Evolutionary conservation across 1,140 invertebrate genomes (phyloP).

Genomic region (Drosophila bipectinata): DNA sequence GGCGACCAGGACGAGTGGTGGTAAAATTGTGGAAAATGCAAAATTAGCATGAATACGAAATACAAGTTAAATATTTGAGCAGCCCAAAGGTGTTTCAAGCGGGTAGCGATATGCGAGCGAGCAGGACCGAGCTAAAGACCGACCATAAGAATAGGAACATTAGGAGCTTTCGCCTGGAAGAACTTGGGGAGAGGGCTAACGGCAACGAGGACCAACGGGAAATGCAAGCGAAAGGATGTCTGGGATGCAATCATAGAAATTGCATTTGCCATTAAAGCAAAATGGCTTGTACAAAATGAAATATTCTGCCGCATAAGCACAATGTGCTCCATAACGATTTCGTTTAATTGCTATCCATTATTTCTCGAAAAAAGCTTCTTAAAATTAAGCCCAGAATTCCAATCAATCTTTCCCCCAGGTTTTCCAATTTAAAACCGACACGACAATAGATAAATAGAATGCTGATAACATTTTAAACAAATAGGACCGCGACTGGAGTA

Average conservation of each 20-base stretch:
- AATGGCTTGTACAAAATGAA: conserved; percentile 40
- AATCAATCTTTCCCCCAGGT: not conserved
- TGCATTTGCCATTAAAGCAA: conserved; percentile 70
- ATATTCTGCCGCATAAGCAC: conserved; percentile 44
- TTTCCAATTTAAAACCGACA: conserved; percentile 20
- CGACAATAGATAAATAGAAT: conserved; percentile 18
- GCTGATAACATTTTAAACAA: conserved; percentile 38
- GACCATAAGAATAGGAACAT: conserved; percentile 38
- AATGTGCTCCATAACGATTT: conserved; percentile 36
- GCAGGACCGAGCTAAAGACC: not conserved
- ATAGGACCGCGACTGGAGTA: conserved; percentile 10
- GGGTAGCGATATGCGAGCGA: not conserved
- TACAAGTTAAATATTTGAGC: conserved; percentile 81
- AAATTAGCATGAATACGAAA: conserved; percentile 83
- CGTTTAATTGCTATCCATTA: conserved; percentile 45
- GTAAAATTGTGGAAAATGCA: conserved; percentile 81
- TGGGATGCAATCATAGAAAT: conserved; percentile 70
- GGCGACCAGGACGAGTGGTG: conserved; percentile 33
- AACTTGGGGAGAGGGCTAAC: not conserved
- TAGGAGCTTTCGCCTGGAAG: conserved; percentile 3
- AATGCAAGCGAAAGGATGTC: conserved; percentile 34
- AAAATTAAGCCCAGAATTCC: not conserved
- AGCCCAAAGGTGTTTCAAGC: conserved; percentile 55
- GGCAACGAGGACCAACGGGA: conserved; percentile 17
- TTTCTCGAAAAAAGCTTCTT: conserved; percentile 3